Base-by-base conservation (phyloP, 1,140 invertebrate species). In the Heliconius hewitsoni region DNA sequence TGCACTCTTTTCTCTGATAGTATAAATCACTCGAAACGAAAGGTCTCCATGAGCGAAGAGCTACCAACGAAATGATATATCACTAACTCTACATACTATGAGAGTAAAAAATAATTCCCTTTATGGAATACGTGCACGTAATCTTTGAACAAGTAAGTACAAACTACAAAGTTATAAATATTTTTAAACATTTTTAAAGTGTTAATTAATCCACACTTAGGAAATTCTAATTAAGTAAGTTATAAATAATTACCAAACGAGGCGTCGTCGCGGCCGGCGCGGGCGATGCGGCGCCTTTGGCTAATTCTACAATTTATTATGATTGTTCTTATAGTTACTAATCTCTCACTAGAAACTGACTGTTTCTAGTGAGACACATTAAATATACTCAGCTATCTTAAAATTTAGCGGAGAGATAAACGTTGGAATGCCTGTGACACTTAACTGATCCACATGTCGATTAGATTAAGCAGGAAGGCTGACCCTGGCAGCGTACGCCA, bases 291-390 rank as follows among this genome's bases (percentile, higher is more conserved):
- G 84, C 84, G 82, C 80, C 84, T 85, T 85, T 83, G 57, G 39
- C 66, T 83, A 83, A 83, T 85, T 83, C 80, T 71, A 72, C 82
- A 80, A 85, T 85, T 83, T 83, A 85, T 81, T 77, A 79, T 75
- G 73, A 81, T 81, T 80, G 81, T 78, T 75, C 78, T 84, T 81
- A 81, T 23, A 8, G 6, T 5, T 8, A 74, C 80, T 78, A 82
- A 83, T 83, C 77, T 76, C 46, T 80, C 50, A 34, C 73, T 81
- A 73, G 79, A 77, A 78, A 81, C 81, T 80, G 76, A 77, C 52
- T 80, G 78, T 80, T 78, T 78, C 50, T 78, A 66, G 80, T 78
- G n/a, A n/a, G n/a, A n/a, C n/a, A n/a, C n/a, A n/a, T 80, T 84
- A 82, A 79, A 82, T 84, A 82, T 73, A 79, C 78, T 81, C 73